Evolutionary conservation across 2,888 invertebrate genomes (phyloP).

Genomic region (Patella depressa): DNA sequence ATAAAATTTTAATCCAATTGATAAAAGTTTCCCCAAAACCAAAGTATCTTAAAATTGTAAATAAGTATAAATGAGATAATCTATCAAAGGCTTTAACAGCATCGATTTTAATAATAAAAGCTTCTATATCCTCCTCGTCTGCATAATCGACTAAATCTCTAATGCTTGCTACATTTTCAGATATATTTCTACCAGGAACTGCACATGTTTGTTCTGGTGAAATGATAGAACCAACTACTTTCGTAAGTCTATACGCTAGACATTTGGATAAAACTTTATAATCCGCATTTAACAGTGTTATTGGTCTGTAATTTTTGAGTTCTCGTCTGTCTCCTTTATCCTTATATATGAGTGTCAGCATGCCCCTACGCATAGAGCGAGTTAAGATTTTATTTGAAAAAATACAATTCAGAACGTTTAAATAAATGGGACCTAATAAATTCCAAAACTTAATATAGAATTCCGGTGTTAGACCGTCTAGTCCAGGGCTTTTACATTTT

Average conservation of each 20-base stretch:
- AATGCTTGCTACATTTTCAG: conserved; percentile 42
- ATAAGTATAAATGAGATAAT: conserved; percentile 39
- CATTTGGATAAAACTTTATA: conserved; percentile 44
- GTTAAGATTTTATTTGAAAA: conserved; percentile 29
- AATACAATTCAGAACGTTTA: conserved; percentile 23
- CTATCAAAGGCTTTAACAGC: conserved; percentile 49
- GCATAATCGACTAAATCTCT: conserved; percentile 39
- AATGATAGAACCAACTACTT: conserved; percentile 33
- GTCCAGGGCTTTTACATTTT: conserved; percentile 27
- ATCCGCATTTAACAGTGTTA: conserved; percentile 43
- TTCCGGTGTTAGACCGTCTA: conserved; percentile 12
- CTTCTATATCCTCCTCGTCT: conserved; percentile 36
- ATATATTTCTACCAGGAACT: conserved; percentile 39
- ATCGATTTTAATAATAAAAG: conserved; percentile 40
- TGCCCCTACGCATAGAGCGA: conserved; percentile 21
- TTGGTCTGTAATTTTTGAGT: conserved; percentile 44
- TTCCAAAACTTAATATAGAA: conserved; percentile 10
- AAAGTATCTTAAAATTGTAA: conserved; percentile 16
- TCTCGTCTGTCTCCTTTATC: conserved; percentile 28
- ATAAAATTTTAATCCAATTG: conserved; percentile 17
- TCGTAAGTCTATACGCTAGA: conserved; percentile 33
- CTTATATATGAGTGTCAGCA: conserved; percentile 40
- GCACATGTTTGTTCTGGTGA: conserved; percentile 43
- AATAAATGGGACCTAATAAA: conserved; percentile 17
- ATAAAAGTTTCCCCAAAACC: conserved; percentile 14